Evolutionary conservation across 2,888 invertebrate genomes (phyloP).

Genomic region (Lithophane socia): DNA sequence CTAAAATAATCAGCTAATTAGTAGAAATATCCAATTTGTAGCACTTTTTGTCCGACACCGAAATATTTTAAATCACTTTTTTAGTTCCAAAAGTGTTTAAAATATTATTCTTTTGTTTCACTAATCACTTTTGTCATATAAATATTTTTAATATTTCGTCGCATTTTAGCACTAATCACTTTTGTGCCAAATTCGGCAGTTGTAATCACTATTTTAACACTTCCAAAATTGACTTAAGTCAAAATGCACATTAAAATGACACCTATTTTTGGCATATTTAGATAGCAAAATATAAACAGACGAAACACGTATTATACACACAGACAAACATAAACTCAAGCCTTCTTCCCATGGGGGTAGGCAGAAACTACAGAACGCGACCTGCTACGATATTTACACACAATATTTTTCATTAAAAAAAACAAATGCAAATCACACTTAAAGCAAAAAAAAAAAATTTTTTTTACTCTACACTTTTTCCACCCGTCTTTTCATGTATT

Average conservation of each 20-base stretch:
- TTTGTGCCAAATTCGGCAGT: background rate
- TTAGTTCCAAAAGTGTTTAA: conserved; percentile 27
- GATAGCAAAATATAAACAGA: background rate
- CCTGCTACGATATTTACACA: background rate
- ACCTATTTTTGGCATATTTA: background rate
- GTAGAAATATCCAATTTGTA: background rate
- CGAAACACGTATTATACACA: background rate
- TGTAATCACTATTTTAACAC: background rate
- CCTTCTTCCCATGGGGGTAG: background rate
- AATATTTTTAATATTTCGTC: background rate
- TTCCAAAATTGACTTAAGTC: background rate
- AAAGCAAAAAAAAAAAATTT: no score
- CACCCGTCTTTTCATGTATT: background rate
- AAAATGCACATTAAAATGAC: background rate
- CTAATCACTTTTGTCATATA: background rate
- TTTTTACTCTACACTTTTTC: background rate
- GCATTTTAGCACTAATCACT: background rate
- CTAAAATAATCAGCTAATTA: conserved; percentile 23
- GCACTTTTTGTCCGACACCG: conserved; percentile 1
- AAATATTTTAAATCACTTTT: conserved; percentile 34
- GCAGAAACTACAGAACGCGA: background rate
- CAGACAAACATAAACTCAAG: background rate
- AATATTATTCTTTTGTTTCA: background rate
- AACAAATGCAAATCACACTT: background rate
- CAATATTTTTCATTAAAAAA: background rate